Evolutionary conservation across 2,888 invertebrate genomes (phyloP), one percentile per base, ranked within the genome.

Genomic region (Lymantria dispar): DNA sequence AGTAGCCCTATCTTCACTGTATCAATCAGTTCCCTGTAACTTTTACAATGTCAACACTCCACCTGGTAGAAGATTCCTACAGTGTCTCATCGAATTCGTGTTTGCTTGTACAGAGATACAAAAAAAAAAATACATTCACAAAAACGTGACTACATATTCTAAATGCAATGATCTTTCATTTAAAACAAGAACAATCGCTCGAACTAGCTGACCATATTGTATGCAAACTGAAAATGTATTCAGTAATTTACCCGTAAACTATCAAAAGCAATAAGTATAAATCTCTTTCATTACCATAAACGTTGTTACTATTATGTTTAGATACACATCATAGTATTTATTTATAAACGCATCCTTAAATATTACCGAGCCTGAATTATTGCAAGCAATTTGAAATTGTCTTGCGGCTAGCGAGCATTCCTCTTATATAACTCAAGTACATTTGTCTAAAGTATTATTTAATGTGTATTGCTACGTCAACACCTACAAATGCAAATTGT

Each of bases 381-480:
- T 72, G 77, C 75, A 62, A 57, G 82, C 78, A 81, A 83, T 83
- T 84, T 83, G 76, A 81, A 82, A 77, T 80, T 82, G 83, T 83
- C 83, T 83, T 72, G 81, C 73, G 83, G 83, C 81, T 70, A 60
- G 58, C 68, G 68, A 64, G 60, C 49, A 45, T 52, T 45, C 30
- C 36, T 48, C 47, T 42, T 42, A 7, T n/a, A 45, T 56, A 51
- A 45, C 40, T 58, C 54, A 50, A 56, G 52, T 57, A 52, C 52
- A 53, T 60, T 40, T 40, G 46, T 64, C 72, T 71, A 60, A 69
- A 40, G 68, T 58, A 50, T 68, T 74, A 74, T 75, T 75, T 75
- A 72, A 67, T 55, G 48, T 56, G 65, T 60, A 63, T 59, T 56
- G 59, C 64, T 57, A 69, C 72, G 70, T 76, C 75, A 68, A 70